These are phyloP conservation scores for Gorsachius magnificus DNA, from an alignment of 2,797 vertebrate species.

Conservation along the genomic window DNA sequence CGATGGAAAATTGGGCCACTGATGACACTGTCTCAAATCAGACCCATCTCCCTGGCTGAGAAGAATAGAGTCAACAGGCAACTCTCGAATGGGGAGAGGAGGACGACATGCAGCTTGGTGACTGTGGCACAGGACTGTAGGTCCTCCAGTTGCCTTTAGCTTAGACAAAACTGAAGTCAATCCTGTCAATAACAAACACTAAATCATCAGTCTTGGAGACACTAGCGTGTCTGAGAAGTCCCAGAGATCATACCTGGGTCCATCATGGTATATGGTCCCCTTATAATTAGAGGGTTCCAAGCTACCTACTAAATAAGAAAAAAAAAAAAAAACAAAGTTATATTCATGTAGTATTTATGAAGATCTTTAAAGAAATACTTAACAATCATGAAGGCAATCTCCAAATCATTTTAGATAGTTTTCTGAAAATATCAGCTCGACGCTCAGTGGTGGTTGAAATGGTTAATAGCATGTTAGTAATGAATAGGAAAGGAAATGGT, in stretches of 20 bases:
- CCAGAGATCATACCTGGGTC: background rate
- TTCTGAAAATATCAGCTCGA: background rate
- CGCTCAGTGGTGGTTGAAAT: background rate
- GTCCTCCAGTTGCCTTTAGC: background rate
- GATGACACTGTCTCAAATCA: background rate
- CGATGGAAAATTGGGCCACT: background rate
- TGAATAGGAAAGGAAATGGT: background rate
- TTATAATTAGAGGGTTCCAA: background rate
- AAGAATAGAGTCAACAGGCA: background rate
- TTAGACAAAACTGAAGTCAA: background rate
- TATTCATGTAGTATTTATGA: background rate
- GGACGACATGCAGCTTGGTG: background rate
- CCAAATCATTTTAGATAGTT: background rate
- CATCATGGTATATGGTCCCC: rapidly evolving
- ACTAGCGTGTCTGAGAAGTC: background rate
- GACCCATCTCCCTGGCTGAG: background rate
- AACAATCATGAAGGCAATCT: background rate
- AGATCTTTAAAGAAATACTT: background rate
- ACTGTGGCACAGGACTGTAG: background rate
- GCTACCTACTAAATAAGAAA: background rate
- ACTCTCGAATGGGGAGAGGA: background rate
- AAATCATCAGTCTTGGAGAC: background rate
- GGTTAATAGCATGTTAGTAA: background rate
- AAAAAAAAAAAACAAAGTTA: background rate
- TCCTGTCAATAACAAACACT: background rate